These are phyloP conservation scores for Neodontobutis hainanensis DNA, from an alignment of 2,113 vertebrate species.

Conservation along the genomic window DNA sequence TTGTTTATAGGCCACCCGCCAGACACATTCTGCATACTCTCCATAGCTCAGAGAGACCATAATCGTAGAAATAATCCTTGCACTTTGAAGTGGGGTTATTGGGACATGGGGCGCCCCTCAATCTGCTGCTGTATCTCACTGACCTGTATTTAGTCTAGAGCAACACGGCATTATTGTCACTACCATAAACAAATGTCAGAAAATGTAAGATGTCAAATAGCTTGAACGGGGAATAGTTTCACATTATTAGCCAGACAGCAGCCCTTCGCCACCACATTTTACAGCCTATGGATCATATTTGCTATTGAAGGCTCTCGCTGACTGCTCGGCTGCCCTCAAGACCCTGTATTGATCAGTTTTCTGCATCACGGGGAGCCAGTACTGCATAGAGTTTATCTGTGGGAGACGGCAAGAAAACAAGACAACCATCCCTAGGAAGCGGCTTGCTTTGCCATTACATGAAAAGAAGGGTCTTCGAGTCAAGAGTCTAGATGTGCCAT, in stretches of 20 bases:
- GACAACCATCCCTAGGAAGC: conserved; percentile 12
- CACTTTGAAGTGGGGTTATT: conserved; percentile 39
- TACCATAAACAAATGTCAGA: too few relatives aligned
- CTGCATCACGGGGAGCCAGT: conserved; percentile 57
- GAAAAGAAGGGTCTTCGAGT: not conserved
- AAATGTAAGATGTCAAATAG: not conserved
- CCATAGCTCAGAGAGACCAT: conserved; percentile 20
- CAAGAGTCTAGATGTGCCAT: not conserved
- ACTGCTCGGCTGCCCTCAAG: conserved; percentile 48
- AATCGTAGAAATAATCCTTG: conserved; percentile 35
- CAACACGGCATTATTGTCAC: not conserved
- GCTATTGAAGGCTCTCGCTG: conserved; percentile 26
- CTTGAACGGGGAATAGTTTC: not conserved
- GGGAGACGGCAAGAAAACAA: conserved; percentile 37
- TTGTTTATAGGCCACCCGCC: conserved; percentile 19
- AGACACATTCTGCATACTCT: conserved; percentile 18
- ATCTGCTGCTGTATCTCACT: conserved; percentile 41
- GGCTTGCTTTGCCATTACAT: conserved; percentile 22
- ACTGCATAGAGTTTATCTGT: conserved; percentile 55
- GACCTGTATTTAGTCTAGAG: conserved; percentile 15
- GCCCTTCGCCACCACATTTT: conserved; percentile 29
- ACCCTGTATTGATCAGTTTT: conserved; percentile 63
- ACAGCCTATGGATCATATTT: conserved; percentile 28
- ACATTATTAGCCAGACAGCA: conserved; percentile 16
- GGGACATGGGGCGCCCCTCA: conserved; percentile 38